Evolutionary conservation across 2,113 vertebrate species (phyloP), one percentile per base, ranked within the genome.

Genomic region (Nanorana parkeri): DNA sequence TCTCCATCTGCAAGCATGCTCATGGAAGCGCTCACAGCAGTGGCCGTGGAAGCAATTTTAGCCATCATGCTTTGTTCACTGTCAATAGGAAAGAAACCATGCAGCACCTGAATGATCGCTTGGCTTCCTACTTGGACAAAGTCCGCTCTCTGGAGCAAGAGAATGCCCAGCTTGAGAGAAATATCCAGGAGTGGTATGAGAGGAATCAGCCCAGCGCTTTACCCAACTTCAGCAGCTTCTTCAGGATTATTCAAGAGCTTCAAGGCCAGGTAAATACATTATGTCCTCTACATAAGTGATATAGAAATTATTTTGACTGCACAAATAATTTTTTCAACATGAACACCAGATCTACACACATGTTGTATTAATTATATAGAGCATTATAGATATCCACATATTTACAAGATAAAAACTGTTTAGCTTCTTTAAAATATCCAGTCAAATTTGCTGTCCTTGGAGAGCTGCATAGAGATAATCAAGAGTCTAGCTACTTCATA

Each of bases 21-120:
- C 68, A 71, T 71, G 26, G 69, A 3, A 19, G 19, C 17, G 11
- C 19, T 5, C 69, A 73, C 23, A 17, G 17, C 19, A 19, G n/a
- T 17, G 21, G 41, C 47, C 47, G 24, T 56, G 28, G 28, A 32
- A 72, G n/a, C n/a, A n/a, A n/a, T n/a, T n/a, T n/a, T n/a, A n/a
- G 19, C 0, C n/a, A 16, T 5, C 63, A 85, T 78, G 83, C 51
- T 0, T 19, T 68, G 0, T 86, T 91, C 1, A 89, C 87, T 56
- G 90, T 86, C 23, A 90, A 87, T 0, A 94, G 95, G 20, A 97
- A 97, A 83, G 95, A 96, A 80, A 95, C 96, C 85, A 96, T 97
- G 96, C 95, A 97, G 91, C 94, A 94, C 78, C 95, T 97, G 82
- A 97, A 96, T 61, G 93, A 65, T 88, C 95, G 96, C 4, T 89